Evolutionary conservation across 30 jellyfish, hydroid and myxozoan species (phyloP).

Genomic region (Cassiopea andromeda): DNA sequence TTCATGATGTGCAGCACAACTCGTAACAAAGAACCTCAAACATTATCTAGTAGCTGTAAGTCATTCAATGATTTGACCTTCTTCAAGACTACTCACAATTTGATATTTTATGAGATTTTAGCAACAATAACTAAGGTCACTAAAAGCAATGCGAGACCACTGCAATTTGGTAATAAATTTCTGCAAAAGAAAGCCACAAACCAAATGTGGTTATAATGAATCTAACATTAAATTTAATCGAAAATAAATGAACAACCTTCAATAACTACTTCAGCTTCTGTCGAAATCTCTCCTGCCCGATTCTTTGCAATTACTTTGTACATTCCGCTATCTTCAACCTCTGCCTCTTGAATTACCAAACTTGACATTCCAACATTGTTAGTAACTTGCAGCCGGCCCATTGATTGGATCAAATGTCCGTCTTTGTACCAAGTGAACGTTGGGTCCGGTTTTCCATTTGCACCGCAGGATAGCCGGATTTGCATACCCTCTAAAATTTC

Average conservation of each 20-base stretch:
- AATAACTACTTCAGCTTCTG: slow-evolving; percentile 81
- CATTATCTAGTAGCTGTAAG: too few species aligned
- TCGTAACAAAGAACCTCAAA: too few species aligned
- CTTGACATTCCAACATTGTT: slow-evolving; percentile 78
- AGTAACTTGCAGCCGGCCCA: slow-evolving; percentile 54
- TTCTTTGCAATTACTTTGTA: slow-evolving; percentile 88
- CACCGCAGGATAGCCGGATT: slow-evolving; percentile 74
- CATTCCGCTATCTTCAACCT: slow-evolving; percentile 75
- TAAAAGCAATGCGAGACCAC: too few species aligned
- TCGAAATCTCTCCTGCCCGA: slow-evolving; percentile 74
- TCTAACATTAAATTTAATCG: not conserved
- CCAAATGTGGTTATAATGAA: not conserved
- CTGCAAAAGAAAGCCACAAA: not conserved
- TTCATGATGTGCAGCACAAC: too few species aligned
- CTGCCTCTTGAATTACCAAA: slow-evolving; percentile 80
- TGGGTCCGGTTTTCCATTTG: slow-evolving; percentile 81
- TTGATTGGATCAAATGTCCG: slow-evolving; percentile 63
- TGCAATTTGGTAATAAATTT: not conserved
- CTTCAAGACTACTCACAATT: too few species aligned
- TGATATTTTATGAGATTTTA: too few species aligned
- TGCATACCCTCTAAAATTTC: slow-evolving; percentile 81
- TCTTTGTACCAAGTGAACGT: slow-evolving; percentile 89
- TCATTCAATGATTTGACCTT: too few species aligned
- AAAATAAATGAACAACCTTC: slow-evolving; percentile 66
- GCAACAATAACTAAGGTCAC: too few species aligned